Conservation (phyloP, 2,113 vertebrate species). For the Trichomycterus rosablanca region DNA sequence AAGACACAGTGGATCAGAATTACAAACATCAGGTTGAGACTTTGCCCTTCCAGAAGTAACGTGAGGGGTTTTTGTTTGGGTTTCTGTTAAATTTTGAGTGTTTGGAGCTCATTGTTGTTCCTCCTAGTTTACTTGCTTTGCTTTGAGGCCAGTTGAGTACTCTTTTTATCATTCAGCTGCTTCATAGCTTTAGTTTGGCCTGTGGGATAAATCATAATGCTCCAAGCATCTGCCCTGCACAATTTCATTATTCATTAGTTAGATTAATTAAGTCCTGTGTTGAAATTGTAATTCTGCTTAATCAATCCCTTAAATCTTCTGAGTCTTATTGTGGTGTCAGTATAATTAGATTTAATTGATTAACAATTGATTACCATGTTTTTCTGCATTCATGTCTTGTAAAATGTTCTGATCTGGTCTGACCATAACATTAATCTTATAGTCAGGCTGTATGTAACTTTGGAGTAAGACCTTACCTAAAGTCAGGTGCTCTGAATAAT, state of each 20-base stretch:
- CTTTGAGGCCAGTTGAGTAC: neutral
- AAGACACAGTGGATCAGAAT: conserved; percentile 7
- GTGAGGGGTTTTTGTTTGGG: neutral
- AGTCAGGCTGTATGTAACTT: too few species aligned
- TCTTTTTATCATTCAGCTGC: neutral
- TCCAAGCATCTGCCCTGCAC: neutral
- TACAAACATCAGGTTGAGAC: neutral
- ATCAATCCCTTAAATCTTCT: neutral
- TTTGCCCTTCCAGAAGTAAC: conserved; percentile 9
- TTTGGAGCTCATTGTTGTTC: conserved; percentile 12
- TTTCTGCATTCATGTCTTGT: too few species aligned
- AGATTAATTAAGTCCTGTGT: neutral
- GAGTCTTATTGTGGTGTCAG: too few species aligned
- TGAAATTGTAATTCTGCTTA: neutral
- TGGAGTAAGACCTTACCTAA: too few species aligned
- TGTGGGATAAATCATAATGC: neutral
- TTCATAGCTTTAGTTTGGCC: conserved; percentile 1
- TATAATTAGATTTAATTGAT: too few species aligned
- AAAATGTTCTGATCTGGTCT: too few species aligned
- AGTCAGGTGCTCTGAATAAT: too few species aligned
- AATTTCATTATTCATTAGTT: neutral
- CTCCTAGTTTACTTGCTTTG: conserved; percentile 6
- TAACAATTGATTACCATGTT: too few species aligned
- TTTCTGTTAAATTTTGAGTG: neutral
- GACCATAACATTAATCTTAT: too few species aligned